Base-by-base conservation (phyloP, 2,888 invertebrate genomes). In the Microctonus aethiopoides region DNA sequence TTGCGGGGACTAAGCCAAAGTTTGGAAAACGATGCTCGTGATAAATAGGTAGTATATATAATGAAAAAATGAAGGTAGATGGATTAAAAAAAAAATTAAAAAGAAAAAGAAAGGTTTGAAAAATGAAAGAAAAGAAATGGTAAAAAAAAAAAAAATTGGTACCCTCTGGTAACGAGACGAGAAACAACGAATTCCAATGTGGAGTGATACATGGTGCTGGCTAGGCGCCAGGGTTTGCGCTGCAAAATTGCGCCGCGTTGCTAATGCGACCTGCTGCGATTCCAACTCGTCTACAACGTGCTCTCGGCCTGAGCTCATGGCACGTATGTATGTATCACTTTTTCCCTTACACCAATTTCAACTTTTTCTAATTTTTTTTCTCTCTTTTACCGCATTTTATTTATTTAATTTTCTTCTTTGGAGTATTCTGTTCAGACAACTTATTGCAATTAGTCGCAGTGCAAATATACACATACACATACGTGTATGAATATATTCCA, bases 161-260 rank as follows among this genome's bases (percentile, higher is more conserved):
- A 76, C 70, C 71, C 71, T 74, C 77, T 77, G 78, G 82, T 82
- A 82, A 82, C 82, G 80, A 82, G 81, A 81, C 81, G 80, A 78
- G 81, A 80, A 81, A 82, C 82, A 81, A 81, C 81, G 82, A 81
- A 82, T 82, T 82, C 82, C 82, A 76, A 81, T 82, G 81, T 78
- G 74, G 79, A 79, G 79, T 81, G 81, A 82, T 82, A 82, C 82
- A 81, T 80, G 81, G 78, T 72, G 71, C 77, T 82, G 82, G 82
- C 81, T 72, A 75, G 68, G 66, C 75, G 82, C 82, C 82, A 82
- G 80, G 77, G 77, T 81, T 80, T 81, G 78, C 80, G 78, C 79
- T 81, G 81, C 78, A 78, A 82, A 82, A 82, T 82, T 81, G 81
- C 81, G 70, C 74, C 72, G 68, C 78, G 78, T 77, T 78, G 79